phyloP scores from a whole-genome alignment of 2,797 vertebrate species.

The Cercopithecus diana region DNA sequence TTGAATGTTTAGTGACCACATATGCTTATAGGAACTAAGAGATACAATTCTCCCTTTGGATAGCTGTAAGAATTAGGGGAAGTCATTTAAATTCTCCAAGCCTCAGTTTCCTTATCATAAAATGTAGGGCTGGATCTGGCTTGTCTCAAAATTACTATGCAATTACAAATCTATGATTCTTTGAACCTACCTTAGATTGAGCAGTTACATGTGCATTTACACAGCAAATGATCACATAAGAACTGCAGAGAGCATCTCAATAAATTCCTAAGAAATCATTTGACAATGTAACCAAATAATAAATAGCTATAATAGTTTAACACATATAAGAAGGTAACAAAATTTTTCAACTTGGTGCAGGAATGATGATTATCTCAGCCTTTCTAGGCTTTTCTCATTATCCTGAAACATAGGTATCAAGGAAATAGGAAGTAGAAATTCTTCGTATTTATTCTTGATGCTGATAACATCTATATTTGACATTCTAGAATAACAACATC shows the following conservation, averaged over 20 bases:
- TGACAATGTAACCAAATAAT: slow-evolving; percentile 78
- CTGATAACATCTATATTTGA: slow-evolving; percentile 83
- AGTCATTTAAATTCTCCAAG: slow-evolving; percentile 36
- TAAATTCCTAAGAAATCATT: slow-evolving; percentile 73
- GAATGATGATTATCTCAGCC: slow-evolving; percentile 52
- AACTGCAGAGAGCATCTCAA: slow-evolving; percentile 68
- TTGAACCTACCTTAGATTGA: slow-evolving; percentile 2
- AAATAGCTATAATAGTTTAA: slow-evolving; percentile 76
- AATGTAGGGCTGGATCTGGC: not conserved
- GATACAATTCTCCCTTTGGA: not conserved
- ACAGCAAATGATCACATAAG: slow-evolving; percentile 22
- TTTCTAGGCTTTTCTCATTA: slow-evolving; percentile 63
- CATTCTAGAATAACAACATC: slow-evolving; percentile 80
- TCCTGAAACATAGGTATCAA: slow-evolving; percentile 63
- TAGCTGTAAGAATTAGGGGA: not conserved
- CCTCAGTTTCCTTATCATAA: slow-evolving; percentile 34
- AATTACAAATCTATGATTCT: slow-evolving; percentile 33
- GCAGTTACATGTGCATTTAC: not conserved
- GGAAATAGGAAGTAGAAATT: slow-evolving; percentile 68
- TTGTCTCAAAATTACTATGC: slow-evolving; percentile 13
- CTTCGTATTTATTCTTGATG: slow-evolving; percentile 67
- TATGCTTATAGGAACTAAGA: not conserved
- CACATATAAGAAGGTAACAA: slow-evolving; percentile 64
- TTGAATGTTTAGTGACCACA: not conserved
- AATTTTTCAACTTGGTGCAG: slow-evolving; percentile 64